Percentiles rank a stretch among this genome's conserved stretches.
phyloP scores from a whole-genome alignment of 2,797 vertebrate species.

The Calcarius lapponicus region DNA sequence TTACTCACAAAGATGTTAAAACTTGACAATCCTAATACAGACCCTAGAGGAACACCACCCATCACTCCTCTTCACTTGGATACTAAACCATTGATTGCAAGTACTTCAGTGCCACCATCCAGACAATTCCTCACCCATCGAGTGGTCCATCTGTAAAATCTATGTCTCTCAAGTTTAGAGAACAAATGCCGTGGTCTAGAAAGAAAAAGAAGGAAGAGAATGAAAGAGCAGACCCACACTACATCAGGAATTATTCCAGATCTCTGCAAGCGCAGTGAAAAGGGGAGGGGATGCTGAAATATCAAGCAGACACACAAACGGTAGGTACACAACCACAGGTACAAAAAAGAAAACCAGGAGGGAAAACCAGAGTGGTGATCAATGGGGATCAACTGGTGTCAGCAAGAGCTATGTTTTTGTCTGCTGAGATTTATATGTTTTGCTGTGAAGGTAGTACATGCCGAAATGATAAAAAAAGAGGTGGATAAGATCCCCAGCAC shows the following conservation, averaged over 20 bases:
- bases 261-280: background rate
- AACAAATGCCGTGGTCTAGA: background rate
- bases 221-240: background rate
- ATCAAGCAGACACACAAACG: background rate
- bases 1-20: background rate
- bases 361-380: background rate
- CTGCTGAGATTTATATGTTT: background rate
- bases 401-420: background rate
- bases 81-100: background rate
- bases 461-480: background rate
- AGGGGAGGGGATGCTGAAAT: background rate
- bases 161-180: background rate
- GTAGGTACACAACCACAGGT: background rate
- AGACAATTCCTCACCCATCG: background rate
- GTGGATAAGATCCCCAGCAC: background rate
- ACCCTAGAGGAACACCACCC: background rate
- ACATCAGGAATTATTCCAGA: background rate
- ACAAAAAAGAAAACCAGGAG: background rate
- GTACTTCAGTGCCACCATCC: background rate
- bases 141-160: background rate
- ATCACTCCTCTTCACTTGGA: accelerated
- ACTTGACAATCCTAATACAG: background rate
- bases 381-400: background rate
- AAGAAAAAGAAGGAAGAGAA: background rate
- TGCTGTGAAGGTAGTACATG: background rate